Evolutionary conservation across 2,797 vertebrate genomes (phyloP).

Genomic region (Microctenopoma stevenorrisi): DNA sequence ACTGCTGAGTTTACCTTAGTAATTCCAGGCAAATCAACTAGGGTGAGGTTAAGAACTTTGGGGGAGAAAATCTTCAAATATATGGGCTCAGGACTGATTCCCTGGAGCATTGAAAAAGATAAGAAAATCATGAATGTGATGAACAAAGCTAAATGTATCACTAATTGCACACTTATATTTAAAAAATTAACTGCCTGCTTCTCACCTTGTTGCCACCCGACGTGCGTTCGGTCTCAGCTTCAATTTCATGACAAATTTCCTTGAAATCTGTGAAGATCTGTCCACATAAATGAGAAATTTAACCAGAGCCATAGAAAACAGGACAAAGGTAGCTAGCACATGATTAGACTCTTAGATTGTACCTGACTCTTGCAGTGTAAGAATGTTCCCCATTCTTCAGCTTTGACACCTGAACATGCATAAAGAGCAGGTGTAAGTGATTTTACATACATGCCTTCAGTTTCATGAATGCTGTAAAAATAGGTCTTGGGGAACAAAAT

Average conservation of each 20-base stretch:
- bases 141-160: slow-evolving; percentile 20
- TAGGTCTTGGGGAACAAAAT: background rate
- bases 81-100: slow-evolving; percentile 85
- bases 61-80: slow-evolving; percentile 88
- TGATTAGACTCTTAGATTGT: slow-evolving; percentile 26
- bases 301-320: slow-evolving; percentile 1
- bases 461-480: slow-evolving; percentile 4
- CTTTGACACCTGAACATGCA: slow-evolving; percentile 78
- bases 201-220: slow-evolving; percentile 86
- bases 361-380: slow-evolving; percentile 89
- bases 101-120: slow-evolving; percentile 65
- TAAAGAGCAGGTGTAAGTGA: slow-evolving; percentile 1
- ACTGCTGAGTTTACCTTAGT: slow-evolving; percentile 81
- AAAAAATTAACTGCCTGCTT: background rate
- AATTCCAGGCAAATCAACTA: slow-evolving; percentile 89
- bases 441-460: background rate
- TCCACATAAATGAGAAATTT: slow-evolving; percentile 24
- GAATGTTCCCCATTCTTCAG: slow-evolving; percentile 89
- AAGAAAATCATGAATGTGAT: background rate
- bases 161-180: background rate
- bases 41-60: slow-evolving; percentile 86
- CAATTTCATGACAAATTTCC: slow-evolving; percentile 85
- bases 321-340: background rate
- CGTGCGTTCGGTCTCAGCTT: slow-evolving; percentile 82
- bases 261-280: slow-evolving; percentile 85